Base-by-base conservation (phyloP, 2,113 vertebrate species). In the Egretta garzetta region DNA sequence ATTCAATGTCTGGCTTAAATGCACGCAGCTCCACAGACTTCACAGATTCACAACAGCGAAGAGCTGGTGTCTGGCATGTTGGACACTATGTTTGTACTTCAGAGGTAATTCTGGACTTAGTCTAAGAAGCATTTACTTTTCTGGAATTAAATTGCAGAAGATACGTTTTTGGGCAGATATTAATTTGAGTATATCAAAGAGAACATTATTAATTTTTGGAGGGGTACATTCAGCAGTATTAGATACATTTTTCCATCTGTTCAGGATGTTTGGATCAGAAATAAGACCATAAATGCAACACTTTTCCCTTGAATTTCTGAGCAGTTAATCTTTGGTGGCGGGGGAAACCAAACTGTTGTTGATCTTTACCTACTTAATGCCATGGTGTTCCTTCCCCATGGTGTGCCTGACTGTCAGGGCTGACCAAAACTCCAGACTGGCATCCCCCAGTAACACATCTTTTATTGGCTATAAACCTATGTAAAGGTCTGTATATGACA, bases 381-480 rank as follows among this genome's bases (percentile, higher is more conserved):
- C 7, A 8, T 0, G 1, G 19, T 16, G 26, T 17, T 43, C 43
- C 45, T 17, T 43, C 43, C 45, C 14, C 17, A 3, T 35, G 24
- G 8, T 10, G 19, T 35, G 11, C 14, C 27, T 2, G 2, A 14
- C 39, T 55, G 39, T n/a, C 9, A 5, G 12, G 26, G 28, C 22
- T 37, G 22, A 6, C 26, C 49, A 30, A 6, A 4, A 17, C 16
- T 47, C 17, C 13, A 20, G 33, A 37, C 6, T 30, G 18, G 14
- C n/a, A 5, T 59, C 7, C 17, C 14, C 32, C 27, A 12, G 30
- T 37, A 58, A 22, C 14, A 15, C 5, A 12, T 16, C 7, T 32
- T 20, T 24, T 28, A 50, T 50, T 60, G 12, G 10, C 15, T 41
- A 7, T 77, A 60, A 82, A 32, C 5, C 26, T 8, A 3, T 35